These are phyloP conservation scores for Onychorhynchus coronatus DNA, from an alignment of 2,113 vertebrate species.

Conservation along the genomic window DNA sequence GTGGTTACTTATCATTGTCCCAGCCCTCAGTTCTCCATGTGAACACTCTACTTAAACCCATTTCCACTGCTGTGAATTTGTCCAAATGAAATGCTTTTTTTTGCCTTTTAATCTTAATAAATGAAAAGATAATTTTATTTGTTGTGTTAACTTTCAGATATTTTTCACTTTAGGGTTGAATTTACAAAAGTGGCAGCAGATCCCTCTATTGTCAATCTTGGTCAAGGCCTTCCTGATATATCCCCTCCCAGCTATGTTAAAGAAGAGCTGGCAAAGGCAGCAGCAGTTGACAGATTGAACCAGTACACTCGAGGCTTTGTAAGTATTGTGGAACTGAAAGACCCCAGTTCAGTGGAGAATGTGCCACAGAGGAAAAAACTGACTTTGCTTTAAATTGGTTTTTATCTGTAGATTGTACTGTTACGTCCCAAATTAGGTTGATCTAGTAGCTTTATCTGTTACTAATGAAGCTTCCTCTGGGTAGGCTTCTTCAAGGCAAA, in stretches of 20 bases:
- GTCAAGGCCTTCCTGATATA: conserved; percentile 91
- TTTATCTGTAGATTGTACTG: background rate
- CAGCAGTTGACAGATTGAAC: conserved; percentile 82
- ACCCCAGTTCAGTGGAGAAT: background rate
- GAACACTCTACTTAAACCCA: background rate
- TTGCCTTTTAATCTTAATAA: background rate
- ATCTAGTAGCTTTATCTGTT: background rate
- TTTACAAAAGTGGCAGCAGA: conserved; percentile 89
- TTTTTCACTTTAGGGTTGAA: conserved; percentile 79
- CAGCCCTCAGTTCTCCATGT: background rate
- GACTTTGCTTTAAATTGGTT: background rate
- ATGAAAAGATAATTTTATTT: background rate
- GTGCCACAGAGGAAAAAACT: background rate
- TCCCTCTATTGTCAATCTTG: conserved; percentile 89
- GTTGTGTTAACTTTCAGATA: background rate
- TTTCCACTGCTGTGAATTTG: background rate
- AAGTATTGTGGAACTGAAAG: conserved; percentile 55
- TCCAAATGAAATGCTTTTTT: background rate
- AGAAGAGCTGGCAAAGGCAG: conserved; percentile 83
- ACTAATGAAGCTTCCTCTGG: background rate
- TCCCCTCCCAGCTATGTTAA: conserved; percentile 87
- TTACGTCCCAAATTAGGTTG: background rate
- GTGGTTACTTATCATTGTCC: background rate
- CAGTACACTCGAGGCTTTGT: conserved; percentile 96
- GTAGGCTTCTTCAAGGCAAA: background rate